Percentiles rank a stretch among this genome's conserved stretches.
phyloP scores from a whole-genome alignment of 2,797 vertebrate species.

The Characodon lateralis region DNA sequence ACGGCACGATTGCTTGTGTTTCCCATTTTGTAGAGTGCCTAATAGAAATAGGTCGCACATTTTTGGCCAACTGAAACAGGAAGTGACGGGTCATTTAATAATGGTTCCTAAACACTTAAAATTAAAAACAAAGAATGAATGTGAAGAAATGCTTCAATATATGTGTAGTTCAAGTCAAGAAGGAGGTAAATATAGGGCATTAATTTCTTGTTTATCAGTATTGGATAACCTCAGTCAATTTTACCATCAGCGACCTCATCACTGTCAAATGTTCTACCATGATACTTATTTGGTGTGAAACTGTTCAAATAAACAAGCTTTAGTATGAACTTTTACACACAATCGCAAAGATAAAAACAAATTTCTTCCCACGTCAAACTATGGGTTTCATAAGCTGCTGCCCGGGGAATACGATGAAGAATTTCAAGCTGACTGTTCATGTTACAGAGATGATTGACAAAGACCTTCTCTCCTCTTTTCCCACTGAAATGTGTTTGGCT shows the following conservation, averaged over 20 bases:
- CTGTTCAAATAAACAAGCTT: background rate
- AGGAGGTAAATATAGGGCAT: background rate
- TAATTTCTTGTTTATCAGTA: background rate
- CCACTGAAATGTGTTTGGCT: slow-evolving; percentile 52
- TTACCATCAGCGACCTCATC: background rate
- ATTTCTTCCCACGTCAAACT: slow-evolving; percentile 34
- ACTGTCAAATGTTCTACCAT: background rate
- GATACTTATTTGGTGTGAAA: background rate
- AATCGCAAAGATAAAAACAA: slow-evolving; percentile 15
- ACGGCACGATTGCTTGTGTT: background rate
- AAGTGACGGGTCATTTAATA: background rate
- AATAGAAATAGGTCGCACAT: background rate
- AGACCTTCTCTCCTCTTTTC: slow-evolving; percentile 46
- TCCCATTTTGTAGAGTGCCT: background rate
- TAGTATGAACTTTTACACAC: background rate
- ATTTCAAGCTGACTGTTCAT: slow-evolving; percentile 39
- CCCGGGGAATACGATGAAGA: slow-evolving; percentile 35
- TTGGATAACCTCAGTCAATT: background rate
- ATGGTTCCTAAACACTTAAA: background rate
- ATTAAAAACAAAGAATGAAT: background rate
- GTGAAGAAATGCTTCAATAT: background rate
- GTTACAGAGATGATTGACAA: slow-evolving; percentile 65
- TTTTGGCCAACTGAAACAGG: background rate
- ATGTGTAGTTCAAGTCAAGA: background rate
- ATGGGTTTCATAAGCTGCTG: slow-evolving; percentile 44